phyloP scores from a whole-genome alignment of 2,113 vertebrate species.

The Oplegnathus fasciatus region DNA sequence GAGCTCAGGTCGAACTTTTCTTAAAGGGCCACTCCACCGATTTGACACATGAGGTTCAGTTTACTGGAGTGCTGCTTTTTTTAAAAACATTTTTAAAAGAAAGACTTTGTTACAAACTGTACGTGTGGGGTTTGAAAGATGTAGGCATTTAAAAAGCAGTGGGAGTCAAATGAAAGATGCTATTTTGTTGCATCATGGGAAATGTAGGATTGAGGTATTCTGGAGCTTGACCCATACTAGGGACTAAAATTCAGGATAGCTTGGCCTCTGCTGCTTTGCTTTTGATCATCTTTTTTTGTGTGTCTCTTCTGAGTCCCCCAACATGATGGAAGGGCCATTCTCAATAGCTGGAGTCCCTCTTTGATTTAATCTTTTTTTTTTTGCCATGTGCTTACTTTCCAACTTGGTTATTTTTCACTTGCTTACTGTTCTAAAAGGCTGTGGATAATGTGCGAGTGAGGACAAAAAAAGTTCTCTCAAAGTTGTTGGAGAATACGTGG shows the following conservation, averaged over 20 bases:
- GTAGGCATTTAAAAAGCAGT: background rate
- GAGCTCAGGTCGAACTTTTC: constrained; percentile 12
- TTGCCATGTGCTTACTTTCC: background rate
- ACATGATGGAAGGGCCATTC: background rate
- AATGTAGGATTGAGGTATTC: background rate
- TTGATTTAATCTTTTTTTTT: no score
- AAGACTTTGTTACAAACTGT: background rate
- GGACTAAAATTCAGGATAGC: background rate
- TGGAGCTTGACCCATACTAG: background rate
- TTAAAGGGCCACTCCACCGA: background rate
- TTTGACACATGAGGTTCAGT: background rate
- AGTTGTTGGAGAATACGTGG: background rate
- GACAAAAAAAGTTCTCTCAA: no score
- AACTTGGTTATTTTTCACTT: background rate
- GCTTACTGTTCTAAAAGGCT: background rate
- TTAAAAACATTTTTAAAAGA: background rate
- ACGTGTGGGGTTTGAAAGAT: background rate
- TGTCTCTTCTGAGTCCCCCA: background rate
- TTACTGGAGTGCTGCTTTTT: background rate
- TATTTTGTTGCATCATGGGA: constrained; percentile 1
- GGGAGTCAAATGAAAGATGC: background rate
- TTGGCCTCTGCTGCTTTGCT: background rate
- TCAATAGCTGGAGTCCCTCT: background rate
- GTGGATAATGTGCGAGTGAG: background rate
- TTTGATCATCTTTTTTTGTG: background rate